Evolutionary conservation across 2,797 vertebrate genomes (phyloP).

Genomic region (Lophius americanus): DNA sequence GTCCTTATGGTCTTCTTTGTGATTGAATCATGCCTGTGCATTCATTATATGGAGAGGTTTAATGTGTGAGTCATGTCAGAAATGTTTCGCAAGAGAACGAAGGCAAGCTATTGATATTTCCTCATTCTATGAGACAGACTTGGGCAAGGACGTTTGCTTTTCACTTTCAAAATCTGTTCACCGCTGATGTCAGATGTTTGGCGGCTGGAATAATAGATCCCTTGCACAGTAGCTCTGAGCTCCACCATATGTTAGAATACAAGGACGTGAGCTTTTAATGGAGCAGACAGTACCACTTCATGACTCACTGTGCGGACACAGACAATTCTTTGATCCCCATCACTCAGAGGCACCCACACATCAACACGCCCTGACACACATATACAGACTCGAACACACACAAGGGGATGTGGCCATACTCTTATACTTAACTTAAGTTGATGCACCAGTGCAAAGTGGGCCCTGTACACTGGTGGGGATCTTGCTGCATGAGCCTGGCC

Average conservation of each 20-base stretch:
- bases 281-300: slow-evolving; percentile 59
- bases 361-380: slow-evolving; percentile 39
- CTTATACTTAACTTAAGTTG: too few species aligned
- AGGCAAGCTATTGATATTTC: neutral
- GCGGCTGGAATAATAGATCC: slow-evolving; percentile 26
- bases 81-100: slow-evolving; percentile 19
- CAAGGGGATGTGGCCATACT: too few species aligned
- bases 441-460: too few species aligned
- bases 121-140: too few species aligned
- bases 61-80: slow-evolving; percentile 10
- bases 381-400: neutral
- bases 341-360: slow-evolving; percentile 43
- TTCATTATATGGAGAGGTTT: neutral
- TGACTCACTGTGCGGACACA: slow-evolving; percentile 58
- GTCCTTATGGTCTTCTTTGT: slow-evolving; percentile 13
- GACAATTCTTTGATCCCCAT: slow-evolving; percentile 68
- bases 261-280: slow-evolving; percentile 53
- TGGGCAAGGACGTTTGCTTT: slow-evolving; percentile 26
- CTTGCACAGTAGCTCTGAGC: slow-evolving; percentile 35
- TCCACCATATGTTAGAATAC: slow-evolving; percentile 45
- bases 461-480: too few species aligned
- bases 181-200: slow-evolving; percentile 36
- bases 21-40: neutral
- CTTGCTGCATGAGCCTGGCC: too few species aligned
- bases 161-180: slow-evolving; percentile 45